phyloP scores from a whole-genome alignment of 2,888 invertebrate species.

The Graphium colonna region DNA sequence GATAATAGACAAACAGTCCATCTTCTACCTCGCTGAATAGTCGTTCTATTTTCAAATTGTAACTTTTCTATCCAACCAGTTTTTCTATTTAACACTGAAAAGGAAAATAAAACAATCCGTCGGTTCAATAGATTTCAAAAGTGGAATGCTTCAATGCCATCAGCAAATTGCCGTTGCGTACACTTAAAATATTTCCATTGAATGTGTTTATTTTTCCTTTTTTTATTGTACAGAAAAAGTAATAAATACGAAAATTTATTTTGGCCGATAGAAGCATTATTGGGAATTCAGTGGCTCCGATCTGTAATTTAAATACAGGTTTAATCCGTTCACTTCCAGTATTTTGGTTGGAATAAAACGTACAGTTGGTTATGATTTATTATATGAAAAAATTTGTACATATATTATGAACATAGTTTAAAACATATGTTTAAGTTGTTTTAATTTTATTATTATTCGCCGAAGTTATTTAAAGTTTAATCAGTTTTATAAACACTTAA shows the following conservation, averaged over 20 bases:
- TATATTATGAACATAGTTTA: no score
- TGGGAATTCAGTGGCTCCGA: conserved; percentile 4
- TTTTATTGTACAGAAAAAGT: conserved; percentile 6
- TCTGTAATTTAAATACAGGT: conserved; percentile 3
- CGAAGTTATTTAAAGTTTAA: no score
- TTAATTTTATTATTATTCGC: no score
- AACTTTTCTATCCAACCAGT: background rate
- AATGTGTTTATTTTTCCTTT: conserved; percentile 9
- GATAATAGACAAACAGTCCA: no score
- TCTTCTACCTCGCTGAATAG: no score
- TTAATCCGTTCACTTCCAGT: conserved; percentile 4
- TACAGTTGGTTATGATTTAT: background rate
- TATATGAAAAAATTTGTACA: no score
- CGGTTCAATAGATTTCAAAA: conserved; percentile 21
- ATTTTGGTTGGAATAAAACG: conserved; percentile 11
- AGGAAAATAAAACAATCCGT: conserved; percentile 7
- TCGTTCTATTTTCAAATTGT: background rate
- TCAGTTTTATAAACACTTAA: no score
- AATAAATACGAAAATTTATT: conserved; percentile 15
- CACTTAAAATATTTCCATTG: conserved; percentile 13
- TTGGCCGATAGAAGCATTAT: background rate
- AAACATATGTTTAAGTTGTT: no score
- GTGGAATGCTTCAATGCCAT: conserved; percentile 18
- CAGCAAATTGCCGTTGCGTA: conserved; percentile 20
- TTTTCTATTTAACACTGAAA: background rate